These are phyloP conservation scores for Colletes collaris DNA, from an alignment of 2,888 invertebrate genomes.

Conservation along the genomic window DNA sequence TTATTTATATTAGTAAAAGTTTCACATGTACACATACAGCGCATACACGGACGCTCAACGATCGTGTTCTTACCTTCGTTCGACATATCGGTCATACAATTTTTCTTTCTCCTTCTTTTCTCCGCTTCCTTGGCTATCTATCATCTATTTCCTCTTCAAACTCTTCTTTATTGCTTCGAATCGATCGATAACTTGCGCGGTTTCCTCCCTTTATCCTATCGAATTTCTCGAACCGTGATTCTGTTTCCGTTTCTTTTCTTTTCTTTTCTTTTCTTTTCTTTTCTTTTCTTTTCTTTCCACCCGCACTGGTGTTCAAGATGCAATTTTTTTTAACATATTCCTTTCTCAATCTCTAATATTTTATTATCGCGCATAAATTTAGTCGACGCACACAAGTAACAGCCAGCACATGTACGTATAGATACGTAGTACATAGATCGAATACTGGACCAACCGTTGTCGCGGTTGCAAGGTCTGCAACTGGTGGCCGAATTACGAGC, in stretches of 20 bases:
- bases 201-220: neutral
- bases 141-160: neutral
- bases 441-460: slow-evolving; percentile 55
- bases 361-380: neutral
- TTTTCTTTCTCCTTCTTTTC: neutral
- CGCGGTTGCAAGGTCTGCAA: slow-evolving; percentile 77
- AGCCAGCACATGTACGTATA: neutral
- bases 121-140: neutral
- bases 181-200: neutral
- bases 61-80: slow-evolving; percentile 56
- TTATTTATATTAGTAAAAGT: too few species aligned
- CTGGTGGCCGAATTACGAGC: slow-evolving; percentile 77
- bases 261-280: neutral
- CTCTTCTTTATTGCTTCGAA: neutral
- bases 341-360: neutral
- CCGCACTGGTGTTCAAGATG: neutral
- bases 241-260: neutral
- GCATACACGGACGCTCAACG: neutral
- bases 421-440: slow-evolving; percentile 35
- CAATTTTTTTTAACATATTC: neutral
- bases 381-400: neutral
- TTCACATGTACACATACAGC: too few species aligned
- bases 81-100: slow-evolving; percentile 31
- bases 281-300: too few species aligned
- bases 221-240: neutral